Evolutionary conservation across 2,888 invertebrate genomes (phyloP).

Genomic region (Tubulanus polymorphus): DNA sequence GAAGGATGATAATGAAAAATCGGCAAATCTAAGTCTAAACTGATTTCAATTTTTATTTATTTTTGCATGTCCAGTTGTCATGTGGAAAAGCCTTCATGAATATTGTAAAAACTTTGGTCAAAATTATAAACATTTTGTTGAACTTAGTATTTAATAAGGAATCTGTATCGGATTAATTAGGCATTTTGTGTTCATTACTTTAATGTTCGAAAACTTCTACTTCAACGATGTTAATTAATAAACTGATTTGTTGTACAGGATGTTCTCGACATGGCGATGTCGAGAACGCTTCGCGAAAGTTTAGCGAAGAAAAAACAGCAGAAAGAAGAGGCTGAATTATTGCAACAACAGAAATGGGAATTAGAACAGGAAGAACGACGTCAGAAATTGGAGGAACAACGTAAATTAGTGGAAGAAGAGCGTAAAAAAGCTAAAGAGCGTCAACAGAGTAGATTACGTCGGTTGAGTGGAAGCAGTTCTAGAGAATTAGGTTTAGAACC

Average conservation of each 20-base stretch:
- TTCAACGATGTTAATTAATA: neutral
- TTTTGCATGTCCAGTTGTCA: too few relatives aligned
- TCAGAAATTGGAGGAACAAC: conserved; percentile 1
- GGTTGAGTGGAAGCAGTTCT: neutral
- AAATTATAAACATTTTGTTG: too few relatives aligned
- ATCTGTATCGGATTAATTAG: too few relatives aligned
- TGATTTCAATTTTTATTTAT: too few relatives aligned
- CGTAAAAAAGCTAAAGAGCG: conserved; percentile 22
- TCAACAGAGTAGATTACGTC: conserved; percentile 27
- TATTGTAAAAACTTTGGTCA: too few relatives aligned
- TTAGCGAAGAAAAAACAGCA: conserved; percentile 31
- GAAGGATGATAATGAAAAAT: too few relatives aligned
- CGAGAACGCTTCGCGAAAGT: conserved; percentile 31
- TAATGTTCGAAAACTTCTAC: too few relatives aligned
- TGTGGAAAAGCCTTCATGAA: too few relatives aligned
- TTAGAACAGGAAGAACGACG: conserved; percentile 24
- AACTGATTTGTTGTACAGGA: conserved; percentile 21
- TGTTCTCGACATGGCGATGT: conserved; percentile 27
- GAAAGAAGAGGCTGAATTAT: conserved; percentile 34
- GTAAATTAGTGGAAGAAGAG: neutral
- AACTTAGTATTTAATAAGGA: too few relatives aligned
- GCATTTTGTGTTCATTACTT: too few relatives aligned
- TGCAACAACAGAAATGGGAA: conserved; percentile 9
- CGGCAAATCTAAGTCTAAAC: too few relatives aligned
- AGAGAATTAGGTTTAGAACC: too few relatives aligned